Evolutionary conservation across 2,888 invertebrate genomes (phyloP).

Genomic region (Lasioglossum oenotherae): DNA sequence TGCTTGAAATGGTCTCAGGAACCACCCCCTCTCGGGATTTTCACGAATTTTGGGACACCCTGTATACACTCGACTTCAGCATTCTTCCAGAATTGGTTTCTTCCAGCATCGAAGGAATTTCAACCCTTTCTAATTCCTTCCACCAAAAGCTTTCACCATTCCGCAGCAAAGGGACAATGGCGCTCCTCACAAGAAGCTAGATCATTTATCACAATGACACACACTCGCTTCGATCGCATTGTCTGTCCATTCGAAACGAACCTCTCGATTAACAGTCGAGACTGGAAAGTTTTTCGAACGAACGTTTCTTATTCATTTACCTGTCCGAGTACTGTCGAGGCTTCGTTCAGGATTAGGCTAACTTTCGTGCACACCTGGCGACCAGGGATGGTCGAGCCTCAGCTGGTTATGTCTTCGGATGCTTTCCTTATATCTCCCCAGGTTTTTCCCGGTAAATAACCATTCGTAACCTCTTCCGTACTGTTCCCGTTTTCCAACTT

Average conservation of each 20-base stretch:
- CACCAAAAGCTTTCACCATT: not conserved
- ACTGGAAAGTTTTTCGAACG: not conserved
- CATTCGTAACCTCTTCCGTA: not conserved
- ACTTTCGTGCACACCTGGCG: constrained; percentile 1
- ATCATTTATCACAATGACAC: not conserved
- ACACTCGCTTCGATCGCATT: not conserved
- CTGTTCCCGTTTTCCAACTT: not conserved
- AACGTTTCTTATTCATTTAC: constrained; percentile 7
- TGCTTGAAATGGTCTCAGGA: too few species aligned
- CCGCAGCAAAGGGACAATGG: not conserved
- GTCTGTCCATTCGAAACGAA: not conserved
- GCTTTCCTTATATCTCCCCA: too few species aligned
- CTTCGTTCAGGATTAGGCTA: constrained; percentile 1
- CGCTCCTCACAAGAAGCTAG: not conserved
- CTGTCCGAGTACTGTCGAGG: not conserved
- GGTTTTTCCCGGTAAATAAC: constrained; percentile 6
- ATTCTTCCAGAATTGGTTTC: not conserved
- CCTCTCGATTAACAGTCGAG: not conserved
- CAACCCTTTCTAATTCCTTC: not conserved
- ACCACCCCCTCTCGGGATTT: too few species aligned
- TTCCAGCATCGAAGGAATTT: not conserved
- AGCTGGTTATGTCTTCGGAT: not conserved
- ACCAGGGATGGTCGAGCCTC: not conserved
- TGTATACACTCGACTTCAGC: too few species aligned
- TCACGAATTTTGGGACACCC: too few species aligned